A percentile compares a stretch with the other conserved stretches of the same genome.
phyloP scores from a whole-genome alignment of 2,113 vertebrate species.

The Struthio camelus region DNA sequence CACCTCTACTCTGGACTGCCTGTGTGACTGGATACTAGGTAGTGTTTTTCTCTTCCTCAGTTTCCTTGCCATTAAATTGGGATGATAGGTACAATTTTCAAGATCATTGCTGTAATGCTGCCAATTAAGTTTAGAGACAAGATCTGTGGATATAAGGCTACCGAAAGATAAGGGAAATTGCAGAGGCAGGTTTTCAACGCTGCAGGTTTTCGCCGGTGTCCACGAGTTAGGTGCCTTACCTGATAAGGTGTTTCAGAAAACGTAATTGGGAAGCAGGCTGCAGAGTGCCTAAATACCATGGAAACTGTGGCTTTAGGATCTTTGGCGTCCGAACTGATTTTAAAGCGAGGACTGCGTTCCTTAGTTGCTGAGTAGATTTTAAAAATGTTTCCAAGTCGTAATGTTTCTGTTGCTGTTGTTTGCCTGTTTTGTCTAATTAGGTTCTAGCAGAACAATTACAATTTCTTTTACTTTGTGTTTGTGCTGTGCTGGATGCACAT shows the following conservation, averaged over 20 bases:
- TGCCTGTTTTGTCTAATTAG: slow-evolving; percentile 7
- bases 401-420: neutral
- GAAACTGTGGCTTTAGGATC: neutral
- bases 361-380: neutral
- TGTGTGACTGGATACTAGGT: neutral
- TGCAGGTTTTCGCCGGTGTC: neutral
- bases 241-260: neutral
- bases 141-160: neutral
- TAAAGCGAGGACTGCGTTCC: neutral
- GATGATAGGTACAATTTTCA: neutral
- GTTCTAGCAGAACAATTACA: neutral
- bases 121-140: neutral
- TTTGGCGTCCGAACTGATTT: neutral
- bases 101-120: neutral
- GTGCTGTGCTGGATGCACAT: neutral
- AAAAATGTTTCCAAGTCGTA: neutral
- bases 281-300: neutral
- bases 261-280: neutral
- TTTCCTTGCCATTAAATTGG: neutral
- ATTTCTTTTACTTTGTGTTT: neutral
- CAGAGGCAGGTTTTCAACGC: neutral
- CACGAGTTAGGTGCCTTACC: neutral
- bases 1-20: neutral
- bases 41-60: neutral
- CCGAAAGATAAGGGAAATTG: neutral